Percentiles rank a stretch among this genome's conserved stretches.
These are phyloP conservation scores for Syngnathus typhle DNA, from an alignment of 2,113 vertebrate species.

Conservation along the genomic window DNA sequence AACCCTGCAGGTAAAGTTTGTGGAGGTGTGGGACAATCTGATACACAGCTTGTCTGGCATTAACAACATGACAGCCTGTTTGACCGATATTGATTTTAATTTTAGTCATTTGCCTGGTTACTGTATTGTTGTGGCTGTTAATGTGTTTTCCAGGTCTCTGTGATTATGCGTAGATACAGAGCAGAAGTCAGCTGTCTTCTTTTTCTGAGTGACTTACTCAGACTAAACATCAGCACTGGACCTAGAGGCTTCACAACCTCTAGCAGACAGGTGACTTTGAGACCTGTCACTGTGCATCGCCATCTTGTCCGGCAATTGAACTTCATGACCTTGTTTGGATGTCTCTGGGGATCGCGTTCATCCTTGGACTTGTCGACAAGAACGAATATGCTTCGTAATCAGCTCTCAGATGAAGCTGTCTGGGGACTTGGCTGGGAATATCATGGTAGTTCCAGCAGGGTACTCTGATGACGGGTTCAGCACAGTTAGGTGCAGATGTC, in stretches of 20 bases:
- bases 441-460: constrained; percentile 39
- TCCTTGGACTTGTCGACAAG: constrained; percentile 40
- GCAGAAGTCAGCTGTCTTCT: background rate
- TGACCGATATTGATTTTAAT: background rate
- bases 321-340: constrained; percentile 46
- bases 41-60: constrained; percentile 29
- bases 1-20: constrained; percentile 30
- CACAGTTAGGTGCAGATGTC: background rate
- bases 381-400: constrained; percentile 57
- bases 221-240: constrained; percentile 18
- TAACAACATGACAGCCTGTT: constrained; percentile 7
- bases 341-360: constrained; percentile 43
- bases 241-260: constrained; percentile 15
- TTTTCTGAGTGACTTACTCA: constrained; percentile 31
- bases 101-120: constrained; percentile 9
- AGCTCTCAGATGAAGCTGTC: constrained; percentile 26
- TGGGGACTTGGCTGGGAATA: constrained; percentile 27
- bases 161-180: background rate
- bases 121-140: constrained; percentile 27
- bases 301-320: constrained; percentile 46
- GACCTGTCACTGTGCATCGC: background rate
- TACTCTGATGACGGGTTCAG: constrained; percentile 46
- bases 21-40: constrained; percentile 23
- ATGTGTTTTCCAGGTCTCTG: background rate
- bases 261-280: background rate